phyloP scores from a whole-genome alignment of 37 sponge, comb jelly and placozoan genomes.

The Axinella damicornis region DNA sequence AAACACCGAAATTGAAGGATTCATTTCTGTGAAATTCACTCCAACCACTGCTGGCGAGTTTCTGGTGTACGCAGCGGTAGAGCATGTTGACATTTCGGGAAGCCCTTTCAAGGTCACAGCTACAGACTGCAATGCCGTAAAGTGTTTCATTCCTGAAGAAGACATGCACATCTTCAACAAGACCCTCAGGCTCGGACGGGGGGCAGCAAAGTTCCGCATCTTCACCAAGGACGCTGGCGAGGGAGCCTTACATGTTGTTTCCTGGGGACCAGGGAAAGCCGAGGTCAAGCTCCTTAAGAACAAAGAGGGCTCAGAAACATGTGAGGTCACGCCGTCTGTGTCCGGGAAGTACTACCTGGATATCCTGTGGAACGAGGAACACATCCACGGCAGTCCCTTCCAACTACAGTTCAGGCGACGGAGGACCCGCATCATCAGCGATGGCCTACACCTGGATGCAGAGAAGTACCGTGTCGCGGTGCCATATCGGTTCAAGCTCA shows the following conservation, averaged over 20 bases:
- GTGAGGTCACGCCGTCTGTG: slow-evolving; percentile 43
- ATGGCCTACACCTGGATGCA: slow-evolving; percentile 49
- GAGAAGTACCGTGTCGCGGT: slow-evolving; percentile 50
- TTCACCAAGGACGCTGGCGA: slow-evolving; percentile 49
- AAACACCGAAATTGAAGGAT: neutral
- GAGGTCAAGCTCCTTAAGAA: slow-evolving; percentile 28
- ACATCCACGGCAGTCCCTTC: slow-evolving; percentile 63
- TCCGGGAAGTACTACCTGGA: slow-evolving; percentile 49
- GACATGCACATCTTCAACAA: slow-evolving; percentile 42
- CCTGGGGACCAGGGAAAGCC: slow-evolving; percentile 54
- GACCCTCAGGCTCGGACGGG: slow-evolving; percentile 9
- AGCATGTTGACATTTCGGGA: neutral
- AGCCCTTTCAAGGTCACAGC: slow-evolving; percentile 17
- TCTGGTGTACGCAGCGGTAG: neutral
- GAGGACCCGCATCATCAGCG: slow-evolving; percentile 21
- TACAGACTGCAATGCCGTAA: slow-evolving; percentile 3
- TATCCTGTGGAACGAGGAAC: slow-evolving; percentile 59
- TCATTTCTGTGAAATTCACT: neutral
- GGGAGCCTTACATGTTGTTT: slow-evolving; percentile 49
- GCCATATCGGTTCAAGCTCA: slow-evolving; percentile 57
- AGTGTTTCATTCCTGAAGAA: slow-evolving; percentile 50
- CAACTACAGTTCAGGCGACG: slow-evolving; percentile 13
- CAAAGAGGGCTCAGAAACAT: slow-evolving; percentile 32
- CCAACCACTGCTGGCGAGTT: slow-evolving; percentile 12
- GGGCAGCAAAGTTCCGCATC: slow-evolving; percentile 26